These are phyloP conservation scores for Macrochelys suwanniensis DNA, from an alignment of 2,797 vertebrate species.

Conservation along the genomic window DNA sequence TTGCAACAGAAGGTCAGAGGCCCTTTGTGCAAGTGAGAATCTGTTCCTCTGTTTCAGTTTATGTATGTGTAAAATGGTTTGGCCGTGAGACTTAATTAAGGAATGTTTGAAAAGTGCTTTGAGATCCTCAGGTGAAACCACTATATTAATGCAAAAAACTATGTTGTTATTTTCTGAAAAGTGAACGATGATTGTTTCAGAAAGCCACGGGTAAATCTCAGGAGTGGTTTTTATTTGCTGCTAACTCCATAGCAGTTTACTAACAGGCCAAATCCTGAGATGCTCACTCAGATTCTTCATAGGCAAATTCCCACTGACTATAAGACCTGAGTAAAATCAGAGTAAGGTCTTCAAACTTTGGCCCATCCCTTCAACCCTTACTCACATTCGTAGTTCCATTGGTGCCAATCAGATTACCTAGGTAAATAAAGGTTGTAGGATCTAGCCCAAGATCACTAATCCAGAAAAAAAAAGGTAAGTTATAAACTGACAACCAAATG, in stretches of 20 bases:
- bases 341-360: background rate
- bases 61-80: background rate
- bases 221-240: background rate
- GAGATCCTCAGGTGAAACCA: background rate
- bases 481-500: background rate
- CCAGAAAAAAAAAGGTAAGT: background rate
- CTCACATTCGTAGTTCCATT: background rate
- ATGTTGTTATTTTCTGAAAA: fast-evolving
- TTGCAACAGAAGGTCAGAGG: background rate
- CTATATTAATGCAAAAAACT: fast-evolving
- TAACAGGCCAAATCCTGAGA: background rate
- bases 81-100: background rate
- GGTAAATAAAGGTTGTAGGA: background rate
- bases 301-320: background rate
- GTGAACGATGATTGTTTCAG: fast-evolving
- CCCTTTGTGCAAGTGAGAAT: fast-evolving
- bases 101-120: fast-evolving
- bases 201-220: fast-evolving
- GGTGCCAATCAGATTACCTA: background rate
- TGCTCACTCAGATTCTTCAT: fast-evolving
- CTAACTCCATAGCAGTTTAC: background rate
- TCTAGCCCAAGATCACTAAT: background rate
- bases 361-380: background rate
- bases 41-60: background rate
- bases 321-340: background rate